Conservation (phyloP, 2,888 invertebrate species). For the Tridacna gigas region DNA sequence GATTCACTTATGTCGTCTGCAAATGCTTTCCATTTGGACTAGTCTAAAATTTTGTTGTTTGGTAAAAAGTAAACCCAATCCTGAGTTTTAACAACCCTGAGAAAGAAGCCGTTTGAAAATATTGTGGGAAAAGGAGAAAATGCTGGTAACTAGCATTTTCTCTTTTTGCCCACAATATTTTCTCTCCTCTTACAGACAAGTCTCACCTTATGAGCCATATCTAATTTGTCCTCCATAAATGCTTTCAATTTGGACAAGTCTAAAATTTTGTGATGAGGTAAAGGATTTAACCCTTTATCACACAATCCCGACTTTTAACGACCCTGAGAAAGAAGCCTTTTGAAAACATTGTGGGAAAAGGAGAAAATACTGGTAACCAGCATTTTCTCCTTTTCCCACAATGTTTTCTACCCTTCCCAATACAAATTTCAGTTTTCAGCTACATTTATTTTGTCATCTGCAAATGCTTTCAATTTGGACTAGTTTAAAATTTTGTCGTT, state of each 20-base stretch:
- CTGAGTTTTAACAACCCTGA: no score
- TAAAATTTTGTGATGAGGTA: no score
- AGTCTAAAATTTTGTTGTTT: no score
- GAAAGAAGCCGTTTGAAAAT: no score
- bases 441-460: neutral
- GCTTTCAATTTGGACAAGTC: no score
- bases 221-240: no score
- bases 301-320: neutral
- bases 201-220: no score
- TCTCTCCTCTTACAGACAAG: no score
- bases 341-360: neutral
- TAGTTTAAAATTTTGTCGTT: neutral
- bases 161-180: neutral
- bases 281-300: neutral
- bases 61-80: no score
- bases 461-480: neutral
- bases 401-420: neutral
- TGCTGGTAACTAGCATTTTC: neutral
- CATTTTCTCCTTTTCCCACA: neutral
- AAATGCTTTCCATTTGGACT: no score
- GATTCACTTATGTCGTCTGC: no score
- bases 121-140: no score
- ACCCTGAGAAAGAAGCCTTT: neutral
- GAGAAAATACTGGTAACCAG: neutral
- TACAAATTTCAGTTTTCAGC: neutral